Evolutionary conservation across 1,140 invertebrate species (phyloP), one percentile per base, ranked within the genome.

Genomic region (Dermatophagoides farinae): DNA sequence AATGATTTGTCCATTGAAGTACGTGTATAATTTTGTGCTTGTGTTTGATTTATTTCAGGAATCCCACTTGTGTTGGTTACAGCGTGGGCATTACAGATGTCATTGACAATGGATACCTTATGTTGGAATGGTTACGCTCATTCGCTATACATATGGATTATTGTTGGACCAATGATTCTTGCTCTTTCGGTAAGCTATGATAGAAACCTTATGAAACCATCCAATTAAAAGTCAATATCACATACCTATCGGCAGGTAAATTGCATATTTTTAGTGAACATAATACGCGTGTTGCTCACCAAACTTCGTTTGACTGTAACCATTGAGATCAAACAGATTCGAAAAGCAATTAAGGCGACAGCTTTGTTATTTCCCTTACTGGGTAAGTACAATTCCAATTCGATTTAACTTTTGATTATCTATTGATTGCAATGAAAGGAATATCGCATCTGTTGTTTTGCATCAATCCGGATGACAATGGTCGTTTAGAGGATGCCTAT

Each of bases 291-390:
- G 38, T 63, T 77, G 18, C 70, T 77, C 8, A 74, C 72, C 14
- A 72, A 73, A 61, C 65, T 74, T 38, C 61, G 71, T 51, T 65
- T 69, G 5, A 69, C 72, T 50, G 70, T 70, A 57, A 67, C 67
- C 16, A 65, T 70, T 31, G 74, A 75, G 64, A 70, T 70, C 12
- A 66, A 67, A 22, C 68, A 73, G 59, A 68, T 75, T 22, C 67
- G 77, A 62, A 76, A 77, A 68, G 75, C 77, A 6, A 72, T 76
- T 12, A 75, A 75, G 65, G 77, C 77, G 0, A 78, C 77, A 0
- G 65, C 74, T 0, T 70, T 79, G 18, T 65, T 79, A 6, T 75
- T 79, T 65, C 77, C 77, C 4, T 66, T 79, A n/a, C 69, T 79
- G 16, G 77, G 74, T 12, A 65, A 46, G 41, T 10, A 10, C 9